Evolutionary conservation across 2,797 vertebrate genomes (phyloP), one percentile per base, ranked within the genome.

Genomic region (Numenius phaeopus): DNA sequence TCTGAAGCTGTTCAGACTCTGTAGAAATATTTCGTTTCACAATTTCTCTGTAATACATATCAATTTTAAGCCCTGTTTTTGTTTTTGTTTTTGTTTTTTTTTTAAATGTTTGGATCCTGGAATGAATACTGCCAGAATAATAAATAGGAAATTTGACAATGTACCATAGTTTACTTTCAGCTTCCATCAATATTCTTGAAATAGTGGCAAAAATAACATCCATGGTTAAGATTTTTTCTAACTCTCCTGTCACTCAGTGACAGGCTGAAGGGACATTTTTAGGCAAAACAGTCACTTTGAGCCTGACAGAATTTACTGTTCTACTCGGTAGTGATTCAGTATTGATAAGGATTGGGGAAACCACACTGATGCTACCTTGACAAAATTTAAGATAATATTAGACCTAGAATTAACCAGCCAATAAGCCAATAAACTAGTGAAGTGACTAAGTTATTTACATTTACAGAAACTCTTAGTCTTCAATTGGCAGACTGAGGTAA

Each of bases 291-390:
- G 7, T 21, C n/a, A 26, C 49, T 93, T 81, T 40, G n/a, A 89
- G 16, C 11, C 10, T 62, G 58, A 44, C 24, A 65, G 34, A 50
- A 70, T 72, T 73, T 93, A 8, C 13, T 91, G 6, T 4, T 71
- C 77, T 47, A 71, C 17, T 69, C 16, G 23, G 21, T 10, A 54
- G 23, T 42, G 29, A 59, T 46, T 78, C 24, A 44, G 26, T 34
- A n/a, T 16, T 58, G 37, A 34, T 57, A 49, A 64, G 21, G 49
- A 37, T 0, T 26, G 24, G 9, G 37, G 13, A 87, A 91, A 81
- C 7, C 1, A 2, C 22, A 30, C 20, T 27, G 9, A 5, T 75
- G 20, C 0, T 47, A 77, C 0, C 14, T 58, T 83, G n/a, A 55
- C 24, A 81, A 77, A 80, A 81, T 42, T 46, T 46, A 13, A 58